These are phyloP conservation scores for Bradypodion ventrale DNA, from an alignment of 2,797 vertebrate genomes.

Conservation along the genomic window DNA sequence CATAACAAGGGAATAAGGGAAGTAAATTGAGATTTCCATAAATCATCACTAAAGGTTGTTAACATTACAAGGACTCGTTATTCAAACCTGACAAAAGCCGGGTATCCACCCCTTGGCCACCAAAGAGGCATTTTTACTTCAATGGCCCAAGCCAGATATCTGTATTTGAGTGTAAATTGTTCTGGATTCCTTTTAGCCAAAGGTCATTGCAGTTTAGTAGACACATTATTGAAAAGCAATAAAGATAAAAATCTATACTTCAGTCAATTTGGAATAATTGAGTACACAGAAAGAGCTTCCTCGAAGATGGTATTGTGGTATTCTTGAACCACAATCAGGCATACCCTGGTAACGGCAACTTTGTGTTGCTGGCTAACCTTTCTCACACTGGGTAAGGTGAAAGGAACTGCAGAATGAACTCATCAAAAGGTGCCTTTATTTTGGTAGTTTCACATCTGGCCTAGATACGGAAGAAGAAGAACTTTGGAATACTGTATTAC, in stretches of 20 bases:
- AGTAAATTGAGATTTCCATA: conserved; percentile 37
- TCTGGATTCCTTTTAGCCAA: not conserved
- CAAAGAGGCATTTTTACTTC: conserved; percentile 10
- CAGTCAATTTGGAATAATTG: not conserved
- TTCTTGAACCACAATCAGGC: no score
- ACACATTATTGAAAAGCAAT: not conserved
- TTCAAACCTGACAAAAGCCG: conserved; percentile 26
- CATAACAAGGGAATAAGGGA: conserved; percentile 27
- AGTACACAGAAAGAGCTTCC: no score
- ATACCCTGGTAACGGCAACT: no score
- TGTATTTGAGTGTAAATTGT: not conserved
- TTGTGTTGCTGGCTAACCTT: no score
- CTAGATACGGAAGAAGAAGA: no score
- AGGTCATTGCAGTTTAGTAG: not conserved
- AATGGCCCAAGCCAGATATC: not conserved
- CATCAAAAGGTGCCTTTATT: no score
- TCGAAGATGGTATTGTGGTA: no score
- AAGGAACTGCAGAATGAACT: no score
- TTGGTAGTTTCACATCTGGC: no score
- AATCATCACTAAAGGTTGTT: conserved; percentile 38
- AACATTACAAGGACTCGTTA: conserved; percentile 28
- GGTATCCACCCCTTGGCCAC: conserved; percentile 29
- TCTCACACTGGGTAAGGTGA: no score
- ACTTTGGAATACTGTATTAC: no score
- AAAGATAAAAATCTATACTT: not conserved